Evolutionary conservation across 2,113 vertebrate genomes (phyloP), one percentile per base, ranked within the genome.

Genomic region (Mesitornis unicolor): DNA sequence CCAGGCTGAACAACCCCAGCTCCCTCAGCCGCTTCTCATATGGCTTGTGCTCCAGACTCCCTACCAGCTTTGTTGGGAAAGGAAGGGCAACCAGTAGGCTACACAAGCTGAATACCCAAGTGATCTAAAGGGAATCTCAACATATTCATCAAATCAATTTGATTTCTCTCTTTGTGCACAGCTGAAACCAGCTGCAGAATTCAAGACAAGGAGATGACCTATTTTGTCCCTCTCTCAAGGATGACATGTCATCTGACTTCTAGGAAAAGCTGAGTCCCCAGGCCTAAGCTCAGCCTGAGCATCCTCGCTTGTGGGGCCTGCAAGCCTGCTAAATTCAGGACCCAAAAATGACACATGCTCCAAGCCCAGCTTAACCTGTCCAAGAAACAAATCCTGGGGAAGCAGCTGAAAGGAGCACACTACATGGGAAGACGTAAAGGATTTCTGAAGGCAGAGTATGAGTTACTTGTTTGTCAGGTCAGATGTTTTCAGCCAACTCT

Each of bases 281-380:
- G 24, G 48, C 29, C 36, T 22, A 84, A 31, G 47, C 14, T 68
- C 43, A 59, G 65, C 48, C 54, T 0, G 0, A 33, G 19, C 40
- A 61, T 16, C 33, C 53, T 77, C 0, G 0, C 33, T 78, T 33
- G 29, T 2, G 1, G 69, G 36, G 35, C 42, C 56, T 4, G 1
- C 18, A 21, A 68, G 16, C 29, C 48, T 18, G 10, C 25, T 29
- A 36, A 54, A 35, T 63, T 54, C 31, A 17, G 17, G 20, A 50
- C 5, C 0, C 1, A 2, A 70, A 42, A 2, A 7, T 36, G 6
- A 14, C 4, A 29, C 33, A 12, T 0, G 0, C 25, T 51, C 36
- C 47, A 35, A 42, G 5, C 48, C 48, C 2, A 1, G 7, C 17
- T 50, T 43, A 64, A 29, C 33, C 6, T 25, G 51, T 45, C 68